Base-by-base conservation (phyloP, 2,797 vertebrate species). In the Echiichthys vipera region DNA sequence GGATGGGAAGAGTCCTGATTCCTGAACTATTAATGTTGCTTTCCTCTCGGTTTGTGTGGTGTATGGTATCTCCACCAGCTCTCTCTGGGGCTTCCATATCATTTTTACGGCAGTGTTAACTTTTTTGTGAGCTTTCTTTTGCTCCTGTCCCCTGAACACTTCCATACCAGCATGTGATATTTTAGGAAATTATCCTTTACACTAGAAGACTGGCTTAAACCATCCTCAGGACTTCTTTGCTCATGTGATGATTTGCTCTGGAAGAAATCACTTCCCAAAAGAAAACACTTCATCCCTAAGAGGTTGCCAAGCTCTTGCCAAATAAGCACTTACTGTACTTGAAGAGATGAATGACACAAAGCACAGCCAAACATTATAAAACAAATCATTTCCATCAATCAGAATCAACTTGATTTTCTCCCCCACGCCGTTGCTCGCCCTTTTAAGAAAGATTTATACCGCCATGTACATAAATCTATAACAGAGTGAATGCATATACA, bases 281-380 rank as follows among this genome's bases (percentile, higher is more conserved):
- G 71, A 74, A 84, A 86, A 77, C 71, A 80, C 81, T 84, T 88
- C 74, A 78, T 88, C 65, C 59, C 61, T 80, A 80, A 88, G 74
- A 86, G 78, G 66, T 73, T 81, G 71, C 71, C 77, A 63, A 62
- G 74, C 78, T 78, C 67, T 81, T 92, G 90, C 92, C 93, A 94
- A 92, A 92, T 91, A 90, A 92, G 89, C 91, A 93, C 91, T 93
- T 89, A 92, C 87, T 82, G 83, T 81, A 80, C 76, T 84, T 57
- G 45, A 73, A 77, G 81, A 83, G 86, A 91, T 88, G 86, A 89
- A 90, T 78, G 69, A 78, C 76, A 78, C 68, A 72, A 87, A 86
- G 76, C 74, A 71, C 45, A 61, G 88, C 87, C 87, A 90, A 89
- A 87, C 79, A 78, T 82, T 80, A 86, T 83, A 74, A 88, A 88